phyloP scores from a whole-genome alignment of 2,113 vertebrate genomes.

The Bolborhynchus lineola region DNA sequence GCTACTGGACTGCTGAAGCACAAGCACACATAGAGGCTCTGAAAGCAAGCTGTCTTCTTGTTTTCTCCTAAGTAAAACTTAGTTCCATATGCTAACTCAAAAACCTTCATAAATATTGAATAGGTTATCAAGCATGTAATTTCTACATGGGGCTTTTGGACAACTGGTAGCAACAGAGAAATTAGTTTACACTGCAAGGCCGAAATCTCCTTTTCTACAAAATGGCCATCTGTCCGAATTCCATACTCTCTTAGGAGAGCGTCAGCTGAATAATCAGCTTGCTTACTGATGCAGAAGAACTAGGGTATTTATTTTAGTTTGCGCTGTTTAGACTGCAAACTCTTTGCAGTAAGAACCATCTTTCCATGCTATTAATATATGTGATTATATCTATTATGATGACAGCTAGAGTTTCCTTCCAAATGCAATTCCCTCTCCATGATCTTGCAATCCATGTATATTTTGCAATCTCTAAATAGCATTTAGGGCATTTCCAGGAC shows the following conservation, averaged over 20 bases:
- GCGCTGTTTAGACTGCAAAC: background rate
- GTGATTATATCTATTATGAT: background rate
- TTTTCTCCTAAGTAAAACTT: background rate
- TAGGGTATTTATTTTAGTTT: background rate
- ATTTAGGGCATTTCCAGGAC: background rate
- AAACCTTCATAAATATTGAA: background rate
- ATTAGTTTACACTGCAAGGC: background rate
- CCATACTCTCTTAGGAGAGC: background rate
- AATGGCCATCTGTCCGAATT: background rate
- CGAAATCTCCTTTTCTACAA: slow-evolving; percentile 11
- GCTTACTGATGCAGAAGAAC: background rate
- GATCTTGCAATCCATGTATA: background rate
- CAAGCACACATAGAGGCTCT: background rate
- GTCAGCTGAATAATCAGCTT: background rate
- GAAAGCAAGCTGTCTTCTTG: background rate
- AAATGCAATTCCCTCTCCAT: background rate
- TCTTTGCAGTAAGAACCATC: background rate
- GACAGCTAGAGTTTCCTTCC: background rate
- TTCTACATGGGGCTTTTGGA: background rate
- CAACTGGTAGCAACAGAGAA: background rate
- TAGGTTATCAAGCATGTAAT: background rate
- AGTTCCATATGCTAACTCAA: background rate
- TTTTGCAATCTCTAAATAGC: background rate
- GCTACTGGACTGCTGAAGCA: background rate
- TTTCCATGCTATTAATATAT: background rate